A percentile compares a stretch with the other conserved stretches of the same genome.
These are phyloP conservation scores for Apis mellifera DNA, from an alignment of 1,140 invertebrate species.

Conservation along the genomic window DNA sequence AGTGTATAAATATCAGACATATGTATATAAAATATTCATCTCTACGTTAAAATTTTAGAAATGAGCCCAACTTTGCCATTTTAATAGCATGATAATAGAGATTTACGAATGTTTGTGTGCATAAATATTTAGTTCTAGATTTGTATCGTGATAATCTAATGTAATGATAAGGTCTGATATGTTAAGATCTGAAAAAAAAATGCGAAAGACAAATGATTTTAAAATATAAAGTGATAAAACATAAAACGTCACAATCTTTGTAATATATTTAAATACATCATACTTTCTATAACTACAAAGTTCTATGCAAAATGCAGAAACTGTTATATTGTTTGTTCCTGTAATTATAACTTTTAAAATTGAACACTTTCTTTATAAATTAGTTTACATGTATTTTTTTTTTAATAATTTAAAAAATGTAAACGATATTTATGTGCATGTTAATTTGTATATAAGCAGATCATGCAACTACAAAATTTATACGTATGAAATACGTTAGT, in stretches of 20 bases:
- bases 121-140: slow-evolving; percentile 64
- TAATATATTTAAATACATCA: slow-evolving; percentile 55
- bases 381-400: slow-evolving; percentile 26
- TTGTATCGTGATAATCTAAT: slow-evolving; percentile 58
- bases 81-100: slow-evolving; percentile 63
- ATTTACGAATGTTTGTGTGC: slow-evolving; percentile 66
- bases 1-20: slow-evolving; percentile 35
- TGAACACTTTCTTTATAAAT: slow-evolving; percentile 24
- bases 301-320: slow-evolving; percentile 16
- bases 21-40: slow-evolving; percentile 71
- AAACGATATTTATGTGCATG: slow-evolving; percentile 27
- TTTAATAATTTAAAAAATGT: slow-evolving; percentile 18
- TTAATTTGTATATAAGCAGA: slow-evolving; percentile 43
- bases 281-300: slow-evolving; percentile 40
- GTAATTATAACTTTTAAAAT: slow-evolving; percentile 39
- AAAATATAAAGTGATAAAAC: slow-evolving; percentile 47
- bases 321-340: slow-evolving; percentile 42
- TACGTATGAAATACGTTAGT: slow-evolving; percentile 32
- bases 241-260: slow-evolving; percentile 41
- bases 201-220: slow-evolving; percentile 44
- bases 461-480: slow-evolving; percentile 28
- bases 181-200: slow-evolving; percentile 45
- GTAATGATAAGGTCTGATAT: slow-evolving; percentile 35
- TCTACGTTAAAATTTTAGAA: slow-evolving; percentile 51
- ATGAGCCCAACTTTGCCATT: slow-evolving; percentile 69